A percentile compares a stretch with the other conserved stretches of the same genome.
These are phyloP conservation scores for Gastrophryne carolinensis DNA, from an alignment of 2,797 vertebrate genomes.

Conservation along the genomic window DNA sequence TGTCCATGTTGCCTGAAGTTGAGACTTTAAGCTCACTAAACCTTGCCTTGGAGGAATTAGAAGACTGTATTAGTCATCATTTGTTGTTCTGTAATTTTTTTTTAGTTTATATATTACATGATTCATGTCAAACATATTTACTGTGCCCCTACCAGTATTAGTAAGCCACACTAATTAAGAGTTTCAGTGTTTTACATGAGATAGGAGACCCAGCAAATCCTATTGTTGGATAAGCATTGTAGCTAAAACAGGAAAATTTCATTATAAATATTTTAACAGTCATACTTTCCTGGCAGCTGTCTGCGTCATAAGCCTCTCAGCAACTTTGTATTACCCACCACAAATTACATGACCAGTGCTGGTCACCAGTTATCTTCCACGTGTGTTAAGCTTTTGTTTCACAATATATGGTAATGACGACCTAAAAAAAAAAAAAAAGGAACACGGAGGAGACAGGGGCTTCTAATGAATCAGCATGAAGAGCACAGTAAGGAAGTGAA, in stretches of 20 bases:
- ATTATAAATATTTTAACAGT: constrained; percentile 26
- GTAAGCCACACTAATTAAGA: neutral
- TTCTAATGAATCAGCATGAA: no score
- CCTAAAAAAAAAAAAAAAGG: neutral
- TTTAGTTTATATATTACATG: no score
- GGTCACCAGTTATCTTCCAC: constrained; percentile 5
- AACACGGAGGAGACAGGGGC: no score
- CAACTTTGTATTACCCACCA: constrained; percentile 14
- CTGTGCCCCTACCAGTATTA: no score
- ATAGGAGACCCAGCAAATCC: neutral
- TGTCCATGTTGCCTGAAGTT: no score
- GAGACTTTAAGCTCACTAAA: no score
- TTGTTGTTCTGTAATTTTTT: no score
- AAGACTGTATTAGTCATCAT: no score
- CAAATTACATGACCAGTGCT: neutral
- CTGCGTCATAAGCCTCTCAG: constrained; percentile 24
- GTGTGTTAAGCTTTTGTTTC: neutral
- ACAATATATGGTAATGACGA: no score
- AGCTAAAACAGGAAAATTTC: constrained; percentile 24
- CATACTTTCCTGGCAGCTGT: constrained; percentile 34
- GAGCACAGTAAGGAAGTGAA: no score
- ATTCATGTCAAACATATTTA: no score
- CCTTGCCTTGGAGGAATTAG: no score
- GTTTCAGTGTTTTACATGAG: neutral
- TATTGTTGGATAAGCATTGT: constrained; percentile 3